Evolutionary conservation across 2,888 invertebrate species (phyloP), one percentile per base, ranked within the genome.

Genomic region (Notocelia uddmanniana): DNA sequence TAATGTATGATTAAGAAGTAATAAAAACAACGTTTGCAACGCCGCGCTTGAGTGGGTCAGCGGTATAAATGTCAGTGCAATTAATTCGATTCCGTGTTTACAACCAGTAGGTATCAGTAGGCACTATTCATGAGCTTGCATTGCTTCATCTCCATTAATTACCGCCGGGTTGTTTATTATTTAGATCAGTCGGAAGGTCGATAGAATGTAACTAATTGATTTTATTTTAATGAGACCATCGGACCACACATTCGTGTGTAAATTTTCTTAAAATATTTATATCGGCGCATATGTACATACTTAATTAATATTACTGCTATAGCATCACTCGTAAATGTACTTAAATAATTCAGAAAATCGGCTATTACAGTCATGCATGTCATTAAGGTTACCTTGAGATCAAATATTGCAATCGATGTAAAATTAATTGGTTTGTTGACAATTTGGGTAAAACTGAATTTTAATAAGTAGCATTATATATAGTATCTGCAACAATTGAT

Each of bases 131-230:
- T 68, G 62, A 68, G 62, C 60, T 21, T 41, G 54, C 23, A 31
- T 72, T 72, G 67, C 72, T 45, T 62, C 72, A 72, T 72, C 67
- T 72, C 60, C n/a, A 71, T 71, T 68, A 60, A 72, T 67, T 72
- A 68, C 57, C 31, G 23, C 48, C 41, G 55, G n/a, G 26, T 67
- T 26, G 34, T 55, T 62, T 45, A 48, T 45, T 37, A 55, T 71
- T 60, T 50, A 50, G 62, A 62, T 34, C 59, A 45, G 21, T 54
- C 34, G 48, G 55, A 68, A 72, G 68, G 72, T 62, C 55, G 50
- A 60, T 68, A 57, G 62, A 57, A 55, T 41, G 23, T 19, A 62
- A 15, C 26, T 72, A 68, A 68, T 72, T 68, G 62, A 72, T 72
- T 37, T 54, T 70, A 68, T 68, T 62, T 68, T 60, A 71, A 71